Evolutionary conservation across 1,140 invertebrate species (phyloP).

Genomic region (Chironomus tepperi): DNA sequence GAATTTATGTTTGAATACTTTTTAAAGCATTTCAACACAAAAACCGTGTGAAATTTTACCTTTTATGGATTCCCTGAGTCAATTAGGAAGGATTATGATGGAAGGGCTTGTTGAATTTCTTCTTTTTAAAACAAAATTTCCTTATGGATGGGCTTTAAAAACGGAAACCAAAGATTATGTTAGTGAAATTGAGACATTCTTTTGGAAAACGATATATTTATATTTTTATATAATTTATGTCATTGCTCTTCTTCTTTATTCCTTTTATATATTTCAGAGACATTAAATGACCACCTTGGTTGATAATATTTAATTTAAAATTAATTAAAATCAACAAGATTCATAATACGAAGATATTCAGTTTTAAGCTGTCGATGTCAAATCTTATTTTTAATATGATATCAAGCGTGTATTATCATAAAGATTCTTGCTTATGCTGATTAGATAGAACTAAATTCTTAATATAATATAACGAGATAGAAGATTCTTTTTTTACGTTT

Average conservation of each 20-base stretch:
- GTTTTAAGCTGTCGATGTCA: neutral
- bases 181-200: neutral
- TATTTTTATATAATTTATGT: neutral
- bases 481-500: neutral
- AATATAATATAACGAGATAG: neutral
- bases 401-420: neutral
- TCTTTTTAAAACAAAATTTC: neutral
- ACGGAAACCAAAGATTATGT: neutral
- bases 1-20: neutral
- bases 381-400: neutral
- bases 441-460: neutral
- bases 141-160: neutral
- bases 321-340: too few relatives aligned
- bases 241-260: too few relatives aligned
- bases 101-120: too few relatives aligned
- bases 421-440: neutral
- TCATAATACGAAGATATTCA: neutral
- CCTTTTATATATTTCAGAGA: too few relatives aligned
- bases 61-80: neutral
- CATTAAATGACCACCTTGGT: too few relatives aligned
- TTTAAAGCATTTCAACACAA: neutral
- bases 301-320: too few relatives aligned
- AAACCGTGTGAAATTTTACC: slow-evolving; percentile 6
- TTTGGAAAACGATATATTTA: neutral
- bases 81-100: neutral